Conservation (phyloP, 2,888 invertebrate genomes). For the Cephus nigrinus region DNA sequence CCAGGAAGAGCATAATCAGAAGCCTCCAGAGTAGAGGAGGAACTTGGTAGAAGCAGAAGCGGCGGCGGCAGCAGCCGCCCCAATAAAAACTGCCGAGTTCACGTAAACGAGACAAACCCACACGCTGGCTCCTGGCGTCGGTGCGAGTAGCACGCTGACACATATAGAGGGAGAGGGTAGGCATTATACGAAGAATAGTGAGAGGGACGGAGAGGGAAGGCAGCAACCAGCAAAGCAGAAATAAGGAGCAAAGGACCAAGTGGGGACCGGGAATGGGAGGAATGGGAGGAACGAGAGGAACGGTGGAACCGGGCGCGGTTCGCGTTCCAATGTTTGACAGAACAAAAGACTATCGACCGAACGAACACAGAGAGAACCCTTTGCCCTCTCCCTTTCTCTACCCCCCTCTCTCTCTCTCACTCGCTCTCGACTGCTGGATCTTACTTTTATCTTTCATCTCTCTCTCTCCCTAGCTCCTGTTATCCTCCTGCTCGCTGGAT, state of each 20-base stretch:
- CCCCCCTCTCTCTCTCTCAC: constrained; percentile 10
- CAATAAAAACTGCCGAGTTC: constrained; percentile 57
- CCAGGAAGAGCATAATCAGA: constrained; percentile 9
- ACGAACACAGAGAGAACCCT: constrained; percentile 16
- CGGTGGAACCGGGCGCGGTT: constrained; percentile 49
- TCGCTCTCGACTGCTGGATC: constrained; percentile 3
- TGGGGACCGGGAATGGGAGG: constrained; percentile 7
- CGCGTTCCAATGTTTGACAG: constrained; percentile 63
- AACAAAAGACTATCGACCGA: constrained; percentile 63
- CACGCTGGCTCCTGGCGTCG: constrained; percentile 17
- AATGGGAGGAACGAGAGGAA: constrained; percentile 5
- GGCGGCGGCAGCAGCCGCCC: constrained; percentile 51
- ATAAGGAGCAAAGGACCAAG: background rate
- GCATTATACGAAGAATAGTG: too few relatives aligned
- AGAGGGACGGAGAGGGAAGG: constrained; percentile 2
- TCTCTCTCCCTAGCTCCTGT: background rate
- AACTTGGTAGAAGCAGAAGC: constrained; percentile 22
- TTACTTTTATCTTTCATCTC: background rate
- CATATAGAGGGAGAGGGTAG: constrained; percentile 7
- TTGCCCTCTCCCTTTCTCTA: constrained; percentile 6
- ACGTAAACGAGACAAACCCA: constrained; percentile 26
- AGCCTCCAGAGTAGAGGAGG: constrained; percentile 21
- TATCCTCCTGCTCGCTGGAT: constrained; percentile 9
- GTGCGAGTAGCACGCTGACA: constrained; percentile 28
- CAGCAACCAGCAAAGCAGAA: constrained; percentile 3